Base-by-base conservation (phyloP, 2,888 invertebrate genomes). In the Trachelus iudaicus region DNA sequence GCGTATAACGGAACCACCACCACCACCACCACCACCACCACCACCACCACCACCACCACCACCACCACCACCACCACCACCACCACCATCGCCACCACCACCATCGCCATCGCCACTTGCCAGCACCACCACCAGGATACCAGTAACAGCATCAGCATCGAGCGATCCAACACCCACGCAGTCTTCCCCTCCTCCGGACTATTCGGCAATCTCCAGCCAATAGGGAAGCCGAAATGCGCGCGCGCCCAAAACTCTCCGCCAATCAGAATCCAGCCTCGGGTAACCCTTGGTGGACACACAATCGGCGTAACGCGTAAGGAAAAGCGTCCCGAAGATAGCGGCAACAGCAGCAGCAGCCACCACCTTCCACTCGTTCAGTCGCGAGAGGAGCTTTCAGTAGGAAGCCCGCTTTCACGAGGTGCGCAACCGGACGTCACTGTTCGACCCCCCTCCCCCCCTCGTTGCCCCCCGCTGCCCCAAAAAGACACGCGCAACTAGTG, bases 401-500 rank as follows among this genome's bases (percentile, higher is more conserved):
- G 83, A 83, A 82, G 84, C 81, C 79, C 86, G 87, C 87, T 87
- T 85, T 86, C 87, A 79, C 76, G 77, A 82, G 81, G 85, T 85
- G 87, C 83, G 86, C 83, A 84, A 82, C 76, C 71, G 83, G 83
- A 31, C 34, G 35, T 34, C 34, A 12, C 33, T 40, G 9, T 76
- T 34, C 76, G 34, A 69, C 40, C 78, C 74, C 78, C 74, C 15
- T 68, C 34, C 69, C 69, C 73, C 75, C 23, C 56, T 1, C 34
- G 34, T 11, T 34, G 34, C 9, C 34, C 34, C 34, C 35, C 35
- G 35, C 11, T 12, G 35, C 11, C 35, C 35, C 35, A 3, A 12
- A 34, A 11, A n/a, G 11, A 80, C 83, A 83, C 84, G 86, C 87
- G 87, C 87, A 86, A 86, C 87, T 86, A 83, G 86, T 87, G 86